These are phyloP conservation scores for Geotrypetes seraphini DNA, from an alignment of 2,797 vertebrate genomes.

Conservation along the genomic window DNA sequence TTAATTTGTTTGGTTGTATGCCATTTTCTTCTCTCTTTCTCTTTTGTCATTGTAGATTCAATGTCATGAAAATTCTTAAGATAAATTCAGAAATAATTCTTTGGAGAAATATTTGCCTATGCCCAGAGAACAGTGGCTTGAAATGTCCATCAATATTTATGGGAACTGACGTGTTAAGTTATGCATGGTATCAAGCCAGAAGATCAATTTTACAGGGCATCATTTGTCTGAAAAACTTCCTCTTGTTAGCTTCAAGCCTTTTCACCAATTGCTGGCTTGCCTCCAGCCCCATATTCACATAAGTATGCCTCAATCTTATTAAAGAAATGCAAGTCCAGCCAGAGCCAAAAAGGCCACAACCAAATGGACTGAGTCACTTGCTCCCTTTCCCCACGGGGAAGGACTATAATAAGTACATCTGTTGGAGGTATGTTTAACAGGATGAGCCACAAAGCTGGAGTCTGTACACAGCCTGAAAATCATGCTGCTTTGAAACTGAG, in stretches of 20 bases:
- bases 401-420: slow-evolving; percentile 2
- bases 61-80: too few species aligned
- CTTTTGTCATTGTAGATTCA: too few species aligned
- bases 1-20: too few species aligned
- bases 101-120: too few species aligned
- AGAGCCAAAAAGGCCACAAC: slow-evolving; percentile 28
- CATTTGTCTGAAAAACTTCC: slow-evolving; percentile 42
- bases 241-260: slow-evolving; percentile 39
- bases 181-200: slow-evolving; percentile 28
- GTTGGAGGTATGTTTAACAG: background rate
- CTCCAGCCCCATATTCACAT: slow-evolving; percentile 43
- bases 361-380: slow-evolving; percentile 31
- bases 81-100: too few species aligned
- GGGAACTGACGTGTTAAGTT: slow-evolving; percentile 36
- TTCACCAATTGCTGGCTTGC: slow-evolving; percentile 36
- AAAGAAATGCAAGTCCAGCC: slow-evolving; percentile 33
- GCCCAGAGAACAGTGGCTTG: too few species aligned
- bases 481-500: too few species aligned
- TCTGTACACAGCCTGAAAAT: too few species aligned
- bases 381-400: slow-evolving; percentile 13
- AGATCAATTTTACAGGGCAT: slow-evolving; percentile 35
- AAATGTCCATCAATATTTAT: slow-evolving; percentile 34
- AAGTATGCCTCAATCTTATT: slow-evolving; percentile 43
- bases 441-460: too few species aligned
- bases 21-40: too few species aligned